A percentile compares a stretch with the other conserved stretches of the same genome.
phyloP scores from a whole-genome alignment of 23 tunicate species.

The Halocynthia roretzi region DNA sequence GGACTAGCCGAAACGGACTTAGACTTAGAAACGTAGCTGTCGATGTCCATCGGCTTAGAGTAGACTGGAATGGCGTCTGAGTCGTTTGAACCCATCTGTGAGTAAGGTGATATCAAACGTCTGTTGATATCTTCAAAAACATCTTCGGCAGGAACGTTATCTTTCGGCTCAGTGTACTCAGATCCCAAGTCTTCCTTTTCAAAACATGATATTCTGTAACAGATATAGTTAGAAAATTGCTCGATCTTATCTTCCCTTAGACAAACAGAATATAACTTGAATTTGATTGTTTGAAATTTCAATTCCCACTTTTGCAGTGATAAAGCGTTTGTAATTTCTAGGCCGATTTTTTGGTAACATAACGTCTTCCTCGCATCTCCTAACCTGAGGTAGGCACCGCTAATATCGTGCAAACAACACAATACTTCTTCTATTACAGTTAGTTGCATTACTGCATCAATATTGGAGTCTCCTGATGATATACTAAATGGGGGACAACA shows the following conservation, averaged over 20 bases:
- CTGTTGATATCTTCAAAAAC: neutral
- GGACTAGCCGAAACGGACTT: conserved; percentile 3
- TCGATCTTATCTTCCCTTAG: neutral
- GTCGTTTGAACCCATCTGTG: conserved; percentile 6
- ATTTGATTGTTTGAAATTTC: no score
- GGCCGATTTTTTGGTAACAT: no score
- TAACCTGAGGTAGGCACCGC: no score
- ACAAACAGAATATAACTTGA: neutral
- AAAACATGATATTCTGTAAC: neutral
- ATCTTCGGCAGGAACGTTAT: neutral
- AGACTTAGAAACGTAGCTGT: neutral
- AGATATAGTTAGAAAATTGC: conserved; percentile 1
- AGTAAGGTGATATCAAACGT: neutral
- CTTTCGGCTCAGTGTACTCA: neutral
- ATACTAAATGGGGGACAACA: no score
- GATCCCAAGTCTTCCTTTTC: no score
- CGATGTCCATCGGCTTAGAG: conserved; percentile 1
- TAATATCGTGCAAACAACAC: no score
- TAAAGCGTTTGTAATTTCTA: no score
- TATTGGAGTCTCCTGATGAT: no score
- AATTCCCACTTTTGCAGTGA: no score
- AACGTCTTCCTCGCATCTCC: no score
- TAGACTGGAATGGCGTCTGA: conserved; percentile 4
- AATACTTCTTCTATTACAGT: no score
- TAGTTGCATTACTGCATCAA: no score